Conservation (phyloP, 2,797 vertebrate genomes). For the Fringilla coelebs region DNA sequence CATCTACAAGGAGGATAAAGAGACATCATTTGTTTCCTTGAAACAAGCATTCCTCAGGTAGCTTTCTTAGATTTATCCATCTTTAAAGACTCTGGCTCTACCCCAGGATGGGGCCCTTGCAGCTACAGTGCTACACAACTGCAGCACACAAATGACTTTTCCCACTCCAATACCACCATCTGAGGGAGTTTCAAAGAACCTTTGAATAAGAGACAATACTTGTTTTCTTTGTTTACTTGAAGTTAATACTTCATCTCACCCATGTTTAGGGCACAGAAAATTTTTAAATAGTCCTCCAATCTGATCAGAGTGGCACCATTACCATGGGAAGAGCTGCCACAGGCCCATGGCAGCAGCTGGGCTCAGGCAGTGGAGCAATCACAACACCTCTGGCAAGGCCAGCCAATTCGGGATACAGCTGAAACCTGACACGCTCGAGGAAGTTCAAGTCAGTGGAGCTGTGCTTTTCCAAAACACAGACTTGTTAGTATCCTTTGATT, state of each 20-base stretch:
- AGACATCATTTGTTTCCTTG: conserved; percentile 12
- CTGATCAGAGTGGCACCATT: neutral
- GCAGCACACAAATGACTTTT: neutral
- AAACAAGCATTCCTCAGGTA: neutral
- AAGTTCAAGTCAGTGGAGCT: fast-evolving
- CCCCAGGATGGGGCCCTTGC: neutral
- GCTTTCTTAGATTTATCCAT: neutral
- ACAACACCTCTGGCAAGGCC: fast-evolving
- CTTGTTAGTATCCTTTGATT: neutral
- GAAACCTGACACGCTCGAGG: neutral
- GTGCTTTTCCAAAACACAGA: neutral
- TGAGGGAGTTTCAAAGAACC: neutral
- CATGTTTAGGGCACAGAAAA: neutral
- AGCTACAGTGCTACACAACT: neutral
- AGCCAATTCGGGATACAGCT: neutral
- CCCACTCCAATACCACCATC: neutral
- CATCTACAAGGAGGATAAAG: conserved; percentile 81
- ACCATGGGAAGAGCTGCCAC: neutral
- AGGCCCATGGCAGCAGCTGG: neutral
- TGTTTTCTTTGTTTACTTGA: neutral
- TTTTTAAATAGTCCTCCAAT: neutral
- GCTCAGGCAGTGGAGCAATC: neutral
- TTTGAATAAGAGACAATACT: neutral
- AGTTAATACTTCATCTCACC: neutral
- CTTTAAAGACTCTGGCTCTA: neutral